Evolutionary conservation across 2,113 vertebrate species (phyloP), one percentile per base, ranked within the genome.

Genomic region (Coptodon bakossiorum): DNA sequence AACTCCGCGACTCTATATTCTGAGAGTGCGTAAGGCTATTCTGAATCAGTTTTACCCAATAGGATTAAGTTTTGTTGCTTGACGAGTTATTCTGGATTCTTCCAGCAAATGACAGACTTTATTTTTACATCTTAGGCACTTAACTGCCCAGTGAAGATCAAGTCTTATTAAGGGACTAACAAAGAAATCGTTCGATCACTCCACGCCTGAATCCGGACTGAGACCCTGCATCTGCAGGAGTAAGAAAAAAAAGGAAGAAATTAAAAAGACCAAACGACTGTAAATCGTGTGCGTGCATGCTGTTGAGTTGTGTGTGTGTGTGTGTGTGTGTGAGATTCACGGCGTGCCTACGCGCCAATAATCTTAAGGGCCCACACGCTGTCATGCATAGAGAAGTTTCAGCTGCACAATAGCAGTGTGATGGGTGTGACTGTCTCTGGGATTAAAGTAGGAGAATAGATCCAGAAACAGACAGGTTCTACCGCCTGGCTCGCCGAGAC

Each of bases 391-490:
- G 80, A 93, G 83, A 90, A 63, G 53, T 48, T 91, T 92, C 83
- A 84, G 81, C 86, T 80, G 78, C 90, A 95, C 93, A 92, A 94
- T 92, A 81, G 89, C 79, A 79, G 59, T 1, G 83, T 9, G 71
- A 84, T 91, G 94, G 95, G 94, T 94, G 95, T 92, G 93, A 91
- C 93, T 80, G 50, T 89, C 84, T 94, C 83, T 13, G 56, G 94
- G 93, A 96, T 95, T 95, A 94, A 79, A 89, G 88, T 4, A n/a
- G 80, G 85, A 91, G 91, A 95, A 93, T 86, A 87, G 90, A 85
- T 83, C 85, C 63, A 93, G 82, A 93, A 93, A 89, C 79, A 36
- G 93, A 94, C 94, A 92, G 93, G 94, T 95, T 95, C 81, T 88
- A 91, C 93, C 8, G 57, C 92, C 86, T 78, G 7, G 13, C n/a